Conservation (phyloP, 2,888 invertebrate genomes). For the Apodemia mormo region DNA sequence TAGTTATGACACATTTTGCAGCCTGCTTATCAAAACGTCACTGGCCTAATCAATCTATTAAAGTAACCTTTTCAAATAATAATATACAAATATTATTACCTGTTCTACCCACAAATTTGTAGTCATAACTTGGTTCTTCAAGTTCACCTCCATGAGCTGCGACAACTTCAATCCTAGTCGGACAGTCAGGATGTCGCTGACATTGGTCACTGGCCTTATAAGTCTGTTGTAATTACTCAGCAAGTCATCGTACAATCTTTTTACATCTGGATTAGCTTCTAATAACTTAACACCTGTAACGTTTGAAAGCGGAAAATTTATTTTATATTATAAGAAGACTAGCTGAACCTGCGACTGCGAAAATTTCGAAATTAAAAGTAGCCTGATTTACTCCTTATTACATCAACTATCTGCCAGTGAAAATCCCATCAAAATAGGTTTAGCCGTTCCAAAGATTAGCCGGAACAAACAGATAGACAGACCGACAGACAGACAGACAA, state of each 20-base stretch:
- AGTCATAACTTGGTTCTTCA: slow-evolving; percentile 97
- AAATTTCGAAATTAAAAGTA: too few species aligned
- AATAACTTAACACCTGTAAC: slow-evolving; percentile 68
- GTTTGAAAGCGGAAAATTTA: too few species aligned
- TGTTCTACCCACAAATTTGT: slow-evolving; percentile 97
- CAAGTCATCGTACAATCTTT: slow-evolving; percentile 96
- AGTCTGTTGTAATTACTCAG: slow-evolving; percentile 97
- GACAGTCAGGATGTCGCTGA: slow-evolving; percentile 95
- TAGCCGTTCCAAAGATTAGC: too few species aligned
- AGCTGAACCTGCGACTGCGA: too few species aligned
- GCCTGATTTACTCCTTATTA: too few species aligned
- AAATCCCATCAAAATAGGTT: too few species aligned
- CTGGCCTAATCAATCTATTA: neutral
- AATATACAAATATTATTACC: slow-evolving; percentile 68
- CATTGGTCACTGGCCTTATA: slow-evolving; percentile 96
- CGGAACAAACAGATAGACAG: too few species aligned
- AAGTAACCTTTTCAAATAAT: neutral
- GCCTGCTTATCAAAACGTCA: too few species aligned
- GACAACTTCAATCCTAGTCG: slow-evolving; percentile 94
- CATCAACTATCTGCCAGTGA: too few species aligned
- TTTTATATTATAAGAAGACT: too few species aligned
- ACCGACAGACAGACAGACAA: too few species aligned
- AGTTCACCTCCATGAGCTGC: slow-evolving; percentile 94
- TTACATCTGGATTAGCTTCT: slow-evolving; percentile 96
- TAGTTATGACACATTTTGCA: too few species aligned